Evolutionary conservation across 2,888 invertebrate species (phyloP).

Genomic region (Aspidapion aeneum): DNA sequence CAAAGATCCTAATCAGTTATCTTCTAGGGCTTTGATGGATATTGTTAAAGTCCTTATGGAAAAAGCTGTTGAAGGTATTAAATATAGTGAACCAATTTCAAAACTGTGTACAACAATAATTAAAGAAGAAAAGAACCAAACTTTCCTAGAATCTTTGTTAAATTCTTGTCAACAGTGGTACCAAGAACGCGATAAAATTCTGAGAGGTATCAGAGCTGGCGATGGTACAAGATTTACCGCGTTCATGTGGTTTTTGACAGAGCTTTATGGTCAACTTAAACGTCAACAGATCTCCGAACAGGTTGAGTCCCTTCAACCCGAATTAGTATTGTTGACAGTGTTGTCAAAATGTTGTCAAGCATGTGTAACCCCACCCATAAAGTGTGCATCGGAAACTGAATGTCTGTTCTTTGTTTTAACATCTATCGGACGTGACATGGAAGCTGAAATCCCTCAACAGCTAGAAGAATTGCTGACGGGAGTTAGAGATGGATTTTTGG

Average conservation of each 20-base stretch:
- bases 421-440: slow-evolving; percentile 84
- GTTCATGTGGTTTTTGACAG: slow-evolving; percentile 73
- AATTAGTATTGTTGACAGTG: slow-evolving; percentile 74
- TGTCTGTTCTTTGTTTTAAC: slow-evolving; percentile 86
- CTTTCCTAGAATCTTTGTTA: slow-evolving; percentile 83
- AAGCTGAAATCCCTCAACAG: slow-evolving; percentile 75
- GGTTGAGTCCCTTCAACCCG: slow-evolving; percentile 60
- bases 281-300: slow-evolving; percentile 57
- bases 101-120: slow-evolving; percentile 83
- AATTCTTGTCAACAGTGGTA: slow-evolving; percentile 85
- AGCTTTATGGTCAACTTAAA: slow-evolving; percentile 87
- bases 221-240: slow-evolving; percentile 71
- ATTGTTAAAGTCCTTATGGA: slow-evolving; percentile 77
- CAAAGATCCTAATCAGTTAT: slow-evolving; percentile 77
- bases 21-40: slow-evolving; percentile 76
- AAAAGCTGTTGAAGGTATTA: slow-evolving; percentile 71
- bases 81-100: slow-evolving; percentile 79
- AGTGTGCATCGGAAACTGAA: slow-evolving; percentile 80
- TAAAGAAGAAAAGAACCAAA: slow-evolving; percentile 83
- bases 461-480: slow-evolving; percentile 74
- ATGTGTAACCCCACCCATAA: slow-evolving; percentile 78
- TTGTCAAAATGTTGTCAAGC: slow-evolving; percentile 88
- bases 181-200: slow-evolving; percentile 72
- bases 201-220: slow-evolving; percentile 52
- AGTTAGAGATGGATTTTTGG: slow-evolving; percentile 82